phyloP scores from a whole-genome alignment of 2,797 vertebrate species.

The Spea hammondii region DNA sequence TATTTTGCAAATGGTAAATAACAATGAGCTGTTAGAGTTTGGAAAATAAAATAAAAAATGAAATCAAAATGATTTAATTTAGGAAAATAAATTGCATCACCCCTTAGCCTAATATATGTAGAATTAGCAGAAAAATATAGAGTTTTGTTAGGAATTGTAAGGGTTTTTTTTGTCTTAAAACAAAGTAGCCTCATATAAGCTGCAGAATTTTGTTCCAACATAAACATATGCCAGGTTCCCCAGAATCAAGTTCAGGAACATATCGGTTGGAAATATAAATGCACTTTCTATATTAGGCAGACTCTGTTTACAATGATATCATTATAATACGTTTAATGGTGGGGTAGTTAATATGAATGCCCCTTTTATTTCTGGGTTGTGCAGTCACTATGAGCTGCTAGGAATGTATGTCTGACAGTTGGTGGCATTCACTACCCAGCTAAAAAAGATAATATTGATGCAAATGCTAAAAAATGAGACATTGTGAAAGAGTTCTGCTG shows the following conservation, averaged over 20 bases:
- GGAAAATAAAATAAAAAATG: constrained; percentile 44
- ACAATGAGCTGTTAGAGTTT: constrained; percentile 53
- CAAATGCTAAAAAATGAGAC: too few species aligned
- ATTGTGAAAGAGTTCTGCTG: too few species aligned
- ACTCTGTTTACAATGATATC: constrained; percentile 11
- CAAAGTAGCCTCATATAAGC: neutral
- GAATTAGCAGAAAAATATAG: constrained; percentile 45
- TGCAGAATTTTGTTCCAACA: constrained; percentile 1
- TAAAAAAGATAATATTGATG: too few species aligned
- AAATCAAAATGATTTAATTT: constrained; percentile 52
- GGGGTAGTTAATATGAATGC: constrained; percentile 59
- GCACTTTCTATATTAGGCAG: constrained; percentile 56
- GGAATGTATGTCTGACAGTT: too few species aligned
- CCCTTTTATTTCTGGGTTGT: constrained; percentile 59
- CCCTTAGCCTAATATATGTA: neutral
- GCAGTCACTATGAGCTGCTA: constrained; percentile 53
- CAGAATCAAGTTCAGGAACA: neutral
- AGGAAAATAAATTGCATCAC: neutral
- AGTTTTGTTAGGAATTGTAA: neutral
- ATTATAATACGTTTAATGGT: constrained; percentile 57
- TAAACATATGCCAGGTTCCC: constrained; percentile 1
- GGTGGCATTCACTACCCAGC: too few species aligned
- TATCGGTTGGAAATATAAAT: constrained; percentile 60
- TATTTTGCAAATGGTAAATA: constrained; percentile 63
- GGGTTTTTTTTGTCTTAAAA: constrained; percentile 2